Percentiles rank a stretch among this genome's conserved stretches.
These are phyloP conservation scores for Thrips palmi DNA, from an alignment of 1,140 invertebrate genomes.

Conservation along the genomic window DNA sequence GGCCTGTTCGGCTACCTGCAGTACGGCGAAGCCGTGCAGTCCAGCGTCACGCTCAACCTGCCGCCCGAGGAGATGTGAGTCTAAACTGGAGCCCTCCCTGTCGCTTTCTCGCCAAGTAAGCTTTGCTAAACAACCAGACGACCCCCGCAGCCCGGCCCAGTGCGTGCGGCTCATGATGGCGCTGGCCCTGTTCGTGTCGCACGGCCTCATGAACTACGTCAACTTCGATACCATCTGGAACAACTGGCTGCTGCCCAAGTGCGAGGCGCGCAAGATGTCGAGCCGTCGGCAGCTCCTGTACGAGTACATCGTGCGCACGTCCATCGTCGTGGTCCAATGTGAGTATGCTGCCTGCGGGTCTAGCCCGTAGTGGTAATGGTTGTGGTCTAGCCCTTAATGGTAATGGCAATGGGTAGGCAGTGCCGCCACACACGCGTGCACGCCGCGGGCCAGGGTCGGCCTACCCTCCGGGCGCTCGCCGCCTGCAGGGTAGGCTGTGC, in stretches of 20 bases:
- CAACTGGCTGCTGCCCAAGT: conserved; percentile 28
- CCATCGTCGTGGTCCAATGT: conserved; percentile 57
- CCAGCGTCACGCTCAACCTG: conserved; percentile 51
- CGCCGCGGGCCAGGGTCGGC: no score
- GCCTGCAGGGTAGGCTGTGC: neutral
- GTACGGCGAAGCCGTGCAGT: conserved; percentile 39
- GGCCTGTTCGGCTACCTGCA: conserved; percentile 73
- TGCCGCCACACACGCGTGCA: neutral
- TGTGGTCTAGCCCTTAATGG: neutral
- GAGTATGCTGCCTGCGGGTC: conserved; percentile 25
- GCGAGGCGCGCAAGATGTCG: conserved; percentile 21
- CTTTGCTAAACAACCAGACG: neutral
- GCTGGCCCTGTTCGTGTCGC: conserved; percentile 63
- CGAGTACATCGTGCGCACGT: conserved; percentile 47
- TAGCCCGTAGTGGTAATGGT: neutral
- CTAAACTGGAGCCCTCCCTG: neutral
- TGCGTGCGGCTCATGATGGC: conserved; percentile 57
- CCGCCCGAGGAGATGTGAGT: conserved; percentile 37
- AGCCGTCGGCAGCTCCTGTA: no score
- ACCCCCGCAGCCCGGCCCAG: conserved; percentile 43
- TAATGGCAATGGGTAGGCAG: neutral
- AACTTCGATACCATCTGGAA: conserved; percentile 79
- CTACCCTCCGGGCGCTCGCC: neutral
- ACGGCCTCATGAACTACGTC: conserved; percentile 75
- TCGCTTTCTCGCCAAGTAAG: neutral